Percentiles rank a stretch among this genome's conserved stretches.
These are phyloP conservation scores for Notolabrus celidotus DNA, from an alignment of 2,797 vertebrate species.

Conservation along the genomic window DNA sequence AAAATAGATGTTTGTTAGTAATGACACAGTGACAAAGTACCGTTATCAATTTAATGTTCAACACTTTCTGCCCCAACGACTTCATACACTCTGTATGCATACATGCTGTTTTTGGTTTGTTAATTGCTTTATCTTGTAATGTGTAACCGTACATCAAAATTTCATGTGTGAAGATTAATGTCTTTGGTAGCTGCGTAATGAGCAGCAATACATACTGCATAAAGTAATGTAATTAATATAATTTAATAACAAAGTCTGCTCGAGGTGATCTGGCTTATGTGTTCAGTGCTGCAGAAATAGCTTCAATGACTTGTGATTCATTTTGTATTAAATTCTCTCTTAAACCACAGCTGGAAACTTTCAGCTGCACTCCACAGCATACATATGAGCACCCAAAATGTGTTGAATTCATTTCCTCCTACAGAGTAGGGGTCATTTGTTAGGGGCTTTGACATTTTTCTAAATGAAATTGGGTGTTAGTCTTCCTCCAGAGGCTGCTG, in stretches of 20 bases:
- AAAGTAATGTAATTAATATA: neutral
- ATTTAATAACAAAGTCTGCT: constrained; percentile 15
- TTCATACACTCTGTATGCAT: constrained; percentile 13
- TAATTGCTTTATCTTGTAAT: constrained; percentile 26
- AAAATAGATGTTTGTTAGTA: constrained; percentile 7
- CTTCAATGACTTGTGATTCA: constrained; percentile 18
- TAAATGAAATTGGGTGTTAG: constrained; percentile 59
- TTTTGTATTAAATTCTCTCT: neutral
- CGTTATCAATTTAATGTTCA: constrained; percentile 10
- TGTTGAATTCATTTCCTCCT: constrained; percentile 54
- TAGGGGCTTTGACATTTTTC: constrained; percentile 56
- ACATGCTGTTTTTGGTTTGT: neutral
- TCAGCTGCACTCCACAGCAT: constrained; percentile 7
- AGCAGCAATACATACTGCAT: constrained; percentile 32
- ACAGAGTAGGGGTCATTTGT: constrained; percentile 56
- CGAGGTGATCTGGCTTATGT: constrained; percentile 4
- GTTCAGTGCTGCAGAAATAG: constrained; percentile 3
- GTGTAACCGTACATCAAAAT: constrained; percentile 49
- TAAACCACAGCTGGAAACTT: neutral
- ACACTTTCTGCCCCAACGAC: constrained; percentile 8
- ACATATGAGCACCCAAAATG: constrained; percentile 30
- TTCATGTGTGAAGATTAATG: constrained; percentile 53
- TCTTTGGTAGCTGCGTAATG: constrained; percentile 19
- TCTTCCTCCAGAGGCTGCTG: constrained; percentile 54
- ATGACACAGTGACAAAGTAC: constrained; percentile 1